These are phyloP conservation scores for Peromyscus attwateri DNA, from an alignment of 2,797 vertebrate species.

Conservation along the genomic window DNA sequence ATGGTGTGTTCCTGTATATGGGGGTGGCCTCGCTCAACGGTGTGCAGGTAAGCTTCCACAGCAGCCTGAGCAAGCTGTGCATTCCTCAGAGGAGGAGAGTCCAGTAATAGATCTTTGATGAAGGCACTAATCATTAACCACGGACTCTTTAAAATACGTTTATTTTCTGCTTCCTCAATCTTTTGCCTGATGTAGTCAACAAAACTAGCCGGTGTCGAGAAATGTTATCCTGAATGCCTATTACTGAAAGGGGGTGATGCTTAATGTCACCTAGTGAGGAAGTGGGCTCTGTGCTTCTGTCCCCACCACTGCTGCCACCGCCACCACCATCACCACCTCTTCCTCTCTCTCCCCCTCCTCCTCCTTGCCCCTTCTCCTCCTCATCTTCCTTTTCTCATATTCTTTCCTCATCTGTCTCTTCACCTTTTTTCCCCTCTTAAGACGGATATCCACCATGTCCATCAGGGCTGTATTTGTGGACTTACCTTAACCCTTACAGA, in stretches of 20 bases:
- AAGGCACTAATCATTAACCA: neutral
- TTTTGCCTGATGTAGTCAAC: fast-evolving
- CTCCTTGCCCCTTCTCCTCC: fast-evolving
- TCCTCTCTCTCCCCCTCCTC: fast-evolving
- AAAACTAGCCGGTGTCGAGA: neutral
- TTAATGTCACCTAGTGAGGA: neutral
- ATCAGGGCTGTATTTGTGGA: neutral
- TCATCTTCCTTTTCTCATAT: fast-evolving
- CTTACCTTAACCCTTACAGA: neutral
- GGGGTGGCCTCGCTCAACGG: slow-evolving; percentile 98
- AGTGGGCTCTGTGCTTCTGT: neutral
- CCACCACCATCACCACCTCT: too few species aligned
- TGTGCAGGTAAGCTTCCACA: slow-evolving; percentile 93
- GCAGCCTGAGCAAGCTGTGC: neutral
- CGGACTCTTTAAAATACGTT: neutral
- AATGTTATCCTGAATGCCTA: neutral
- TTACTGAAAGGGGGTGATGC: neutral
- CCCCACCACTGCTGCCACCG: too few species aligned
- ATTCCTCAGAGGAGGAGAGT: neutral
- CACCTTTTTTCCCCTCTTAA: neutral
- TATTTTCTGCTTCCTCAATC: slow-evolving; percentile 34
- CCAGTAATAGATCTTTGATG: neutral
- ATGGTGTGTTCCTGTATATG: slow-evolving; percentile 99
- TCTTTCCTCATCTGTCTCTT: neutral
- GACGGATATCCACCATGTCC: neutral